Base-by-base conservation (phyloP, 2,113 vertebrate genomes). In the Cathartes aura region DNA sequence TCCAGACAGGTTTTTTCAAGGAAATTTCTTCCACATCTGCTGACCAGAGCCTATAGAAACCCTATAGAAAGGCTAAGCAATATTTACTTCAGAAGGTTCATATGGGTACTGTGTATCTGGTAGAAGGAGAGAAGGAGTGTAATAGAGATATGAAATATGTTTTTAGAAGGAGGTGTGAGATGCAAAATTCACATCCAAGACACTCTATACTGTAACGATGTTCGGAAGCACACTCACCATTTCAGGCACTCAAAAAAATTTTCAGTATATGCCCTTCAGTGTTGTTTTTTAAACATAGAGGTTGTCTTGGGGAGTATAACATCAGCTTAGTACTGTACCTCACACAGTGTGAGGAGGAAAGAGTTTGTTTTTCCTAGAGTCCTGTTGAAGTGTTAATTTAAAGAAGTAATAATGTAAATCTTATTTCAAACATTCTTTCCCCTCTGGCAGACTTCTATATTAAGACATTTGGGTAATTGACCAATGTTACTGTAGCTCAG, bases 361-460 rank as follows among this genome's bases (percentile, higher is more conserved):
- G 68, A 75, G 58, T 93, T 96, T 94, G 70, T 94, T 97, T 96
- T 95, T 94, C 58, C 73, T 91, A 87, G 48, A 93, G 53, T 82
- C 81, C 18, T 82, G 81, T 73, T 96, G 94, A 97, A 96, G 94
- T 97, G 91, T 96, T 97, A 96, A 95, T 96, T 96, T 96, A 96
- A 97, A 98, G 96, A 96, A 95, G 85, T 66, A 96, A 94, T 94
- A 88, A 96, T 82, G 73, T 94, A 95, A 94, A 97, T 97, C 89
- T 96, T 95, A 93, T 95, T 97, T 95, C 87, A 94, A 96, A 91
- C 64, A 87, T 78, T 95, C 88, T 93, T 71, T 40, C 72, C 34
- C 45, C 32, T 56, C 27, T 0, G 6, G 66, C 83, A 96, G 93
- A 82, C 78, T 95, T 87, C 93, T 96, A 82, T 94, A 82, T 94